phyloP scores from a whole-genome alignment of 2,888 invertebrate genomes.

The Drosophila nigricruria region DNA sequence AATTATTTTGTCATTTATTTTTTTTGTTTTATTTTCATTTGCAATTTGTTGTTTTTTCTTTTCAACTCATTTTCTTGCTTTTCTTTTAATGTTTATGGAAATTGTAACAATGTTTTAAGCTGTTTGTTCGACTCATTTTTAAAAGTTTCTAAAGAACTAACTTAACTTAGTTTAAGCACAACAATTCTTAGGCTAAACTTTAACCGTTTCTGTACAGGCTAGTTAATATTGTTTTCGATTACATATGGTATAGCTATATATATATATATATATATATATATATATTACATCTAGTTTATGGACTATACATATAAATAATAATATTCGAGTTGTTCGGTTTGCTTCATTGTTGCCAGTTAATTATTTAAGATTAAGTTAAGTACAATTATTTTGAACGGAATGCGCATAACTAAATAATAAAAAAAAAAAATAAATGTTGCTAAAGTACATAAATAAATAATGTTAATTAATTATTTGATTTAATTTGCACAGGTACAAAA shows the following conservation, averaged over 20 bases:
- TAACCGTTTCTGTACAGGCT: slow-evolving; percentile 70
- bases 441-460: slow-evolving; percentile 54
- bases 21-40: slow-evolving; percentile 13
- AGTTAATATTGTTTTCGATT: slow-evolving; percentile 29
- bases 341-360: slow-evolving; percentile 33
- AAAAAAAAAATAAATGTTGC: slow-evolving; percentile 16
- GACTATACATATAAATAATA: slow-evolving; percentile 38
- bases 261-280: slow-evolving; percentile 12
- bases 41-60: slow-evolving; percentile 17
- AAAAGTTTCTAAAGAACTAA: slow-evolving; percentile 6
- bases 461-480: slow-evolving; percentile 61
- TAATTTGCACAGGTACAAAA: slow-evolving; percentile 79
- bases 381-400: slow-evolving; percentile 74
- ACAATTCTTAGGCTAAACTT: slow-evolving; percentile 74
- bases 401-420: slow-evolving; percentile 46
- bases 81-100: slow-evolving; percentile 6
- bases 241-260: slow-evolving; percentile 9
- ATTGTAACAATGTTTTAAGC: slow-evolving; percentile 36
- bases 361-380: slow-evolving; percentile 34
- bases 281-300: slow-evolving; percentile 6
- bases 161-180: slow-evolving; percentile 65
- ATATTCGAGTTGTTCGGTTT: slow-evolving; percentile 61
- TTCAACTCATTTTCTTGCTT: not conserved
- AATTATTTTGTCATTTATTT: slow-evolving; percentile 47
- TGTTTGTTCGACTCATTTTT: not conserved